Evolutionary conservation across 2,113 vertebrate genomes (phyloP), one percentile per base, ranked within the genome.

Genomic region (Oceanodroma tethys): DNA sequence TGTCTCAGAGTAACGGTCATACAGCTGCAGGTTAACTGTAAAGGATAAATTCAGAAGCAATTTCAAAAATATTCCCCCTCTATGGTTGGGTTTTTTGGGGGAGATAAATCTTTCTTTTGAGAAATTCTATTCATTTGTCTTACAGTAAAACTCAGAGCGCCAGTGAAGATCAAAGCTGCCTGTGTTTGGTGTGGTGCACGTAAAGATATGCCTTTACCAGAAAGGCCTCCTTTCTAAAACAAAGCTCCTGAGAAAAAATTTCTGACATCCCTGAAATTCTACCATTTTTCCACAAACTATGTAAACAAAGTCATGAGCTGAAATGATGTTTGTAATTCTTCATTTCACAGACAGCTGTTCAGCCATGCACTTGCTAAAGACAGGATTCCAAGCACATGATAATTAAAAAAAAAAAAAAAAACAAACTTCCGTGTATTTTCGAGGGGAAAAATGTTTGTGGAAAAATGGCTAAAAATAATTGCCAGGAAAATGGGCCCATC

Each of bases 301-400:
- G 91, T 84, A 95, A 96, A 96, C 79, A 94, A 89, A 92, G 87
- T 92, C 65, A 72, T 53, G 55, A 93, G 53, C 36, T 70, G 81
- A 92, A 95, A 82, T 87, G 34, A n/a, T 86, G 84, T 95, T 97
- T 89, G 96, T 18, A 95, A 81, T 91, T 85, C 73, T 79, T 87
- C 95, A 72, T 91, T 93, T 91, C 92, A 79, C 53, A 87, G 88
- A 58, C 88, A 97, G 88, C 80, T 96, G 81, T 87, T 95, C 74
- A 72, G 87, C 84, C 81, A 52, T 94, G 74, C 92, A 95, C 95
- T 96, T 97, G 90, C 92, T 96, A 85, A 87, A 87, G 81, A 93
- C 78, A 80, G 53, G 87, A 75, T 90, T 94, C 73, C 91, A 90
- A 95, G 66, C 56, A 88, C 40, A 85, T 75, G 84, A 87, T 94